These are phyloP conservation scores for Halcyon senegalensis DNA, from an alignment of 2,113 vertebrate genomes.

Conservation along the genomic window DNA sequence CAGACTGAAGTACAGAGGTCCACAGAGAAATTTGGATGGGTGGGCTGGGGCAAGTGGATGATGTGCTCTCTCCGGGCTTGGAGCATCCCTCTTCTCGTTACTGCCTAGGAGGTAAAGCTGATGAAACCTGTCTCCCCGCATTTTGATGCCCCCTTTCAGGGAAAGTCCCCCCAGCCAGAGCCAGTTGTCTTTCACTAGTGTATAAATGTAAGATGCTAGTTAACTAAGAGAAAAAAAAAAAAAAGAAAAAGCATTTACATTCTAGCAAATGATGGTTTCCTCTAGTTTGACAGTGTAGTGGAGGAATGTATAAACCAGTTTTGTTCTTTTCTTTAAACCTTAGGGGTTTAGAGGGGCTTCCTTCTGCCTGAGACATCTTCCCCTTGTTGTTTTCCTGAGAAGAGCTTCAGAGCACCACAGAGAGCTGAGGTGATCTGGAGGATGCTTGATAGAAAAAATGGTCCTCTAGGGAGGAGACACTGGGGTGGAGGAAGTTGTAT, in stretches of 20 bases:
- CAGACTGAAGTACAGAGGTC: neutral
- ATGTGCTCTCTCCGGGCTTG: neutral
- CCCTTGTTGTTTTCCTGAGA: neutral
- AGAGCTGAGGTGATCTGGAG: neutral
- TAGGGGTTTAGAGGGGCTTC: neutral
- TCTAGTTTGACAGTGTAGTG: neutral
- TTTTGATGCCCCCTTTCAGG: neutral
- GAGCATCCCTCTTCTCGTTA: neutral
- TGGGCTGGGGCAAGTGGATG: neutral
- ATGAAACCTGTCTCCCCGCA: neutral
- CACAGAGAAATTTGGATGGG: neutral
- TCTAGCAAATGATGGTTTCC: neutral
- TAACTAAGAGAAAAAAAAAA: neutral
- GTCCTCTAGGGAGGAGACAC: neutral
- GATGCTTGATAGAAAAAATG: neutral
- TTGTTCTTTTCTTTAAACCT: neutral
- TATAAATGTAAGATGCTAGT: neutral
- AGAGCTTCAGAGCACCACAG: neutral
- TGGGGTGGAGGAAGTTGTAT: neutral
- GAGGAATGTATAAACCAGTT: neutral
- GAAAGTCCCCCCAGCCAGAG: neutral
- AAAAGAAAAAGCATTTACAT: neutral
- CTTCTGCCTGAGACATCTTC: fast-evolving
- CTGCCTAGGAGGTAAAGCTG: neutral
- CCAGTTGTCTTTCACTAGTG: neutral